Evolutionary conservation across 2,113 vertebrate species (phyloP), one percentile per base, ranked within the genome.

Genomic region (Psilopogon haemacephalus): DNA sequence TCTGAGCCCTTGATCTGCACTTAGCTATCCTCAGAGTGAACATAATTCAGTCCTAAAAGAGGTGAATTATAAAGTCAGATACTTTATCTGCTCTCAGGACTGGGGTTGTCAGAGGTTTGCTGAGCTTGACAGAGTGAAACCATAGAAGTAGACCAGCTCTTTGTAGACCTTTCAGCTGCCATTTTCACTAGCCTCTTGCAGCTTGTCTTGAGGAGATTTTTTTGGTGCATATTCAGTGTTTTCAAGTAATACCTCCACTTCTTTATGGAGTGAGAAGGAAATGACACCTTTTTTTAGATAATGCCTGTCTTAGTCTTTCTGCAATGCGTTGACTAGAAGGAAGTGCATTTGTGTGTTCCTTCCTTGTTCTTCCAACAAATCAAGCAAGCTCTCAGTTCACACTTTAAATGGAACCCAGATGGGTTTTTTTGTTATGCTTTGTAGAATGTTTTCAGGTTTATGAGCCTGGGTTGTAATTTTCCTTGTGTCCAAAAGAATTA

Each of bases 41-140:
- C 2, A 4, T 8, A 33, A 11, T 74, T 71, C 48, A 56, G 1
- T 59, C 62, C 32, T 69, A 32, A 32, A 87, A 30, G 21, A 72
- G 27, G 5, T 15, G 7, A 63, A 44, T 54, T 1, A 3, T 28
- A 9, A 52, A 73, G 8, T 33, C 4, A 0, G 50, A 26, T 37
- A 19, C 9, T 8, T 33, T 56, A 6, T 15, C 35, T 54, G 30
- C 12, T 54, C 5, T 50, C 40, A 58, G n/a, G 50, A 28, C 26
- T 8, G 8, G 20, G 12, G 3, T 30, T 65, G 15, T n/a, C 59
- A 28, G 50, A 76, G 56, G 28, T 63, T 63, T 46, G 15, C 27
- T 1, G 1, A 44, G 12, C 9, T 26, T 6, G 0, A 16, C 27
- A 62, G 32, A 11, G 23, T 50, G 32, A 63, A 17, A 40, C 6